Conservation (phyloP, 2,113 vertebrate genomes). For the Gobius niger region DNA sequence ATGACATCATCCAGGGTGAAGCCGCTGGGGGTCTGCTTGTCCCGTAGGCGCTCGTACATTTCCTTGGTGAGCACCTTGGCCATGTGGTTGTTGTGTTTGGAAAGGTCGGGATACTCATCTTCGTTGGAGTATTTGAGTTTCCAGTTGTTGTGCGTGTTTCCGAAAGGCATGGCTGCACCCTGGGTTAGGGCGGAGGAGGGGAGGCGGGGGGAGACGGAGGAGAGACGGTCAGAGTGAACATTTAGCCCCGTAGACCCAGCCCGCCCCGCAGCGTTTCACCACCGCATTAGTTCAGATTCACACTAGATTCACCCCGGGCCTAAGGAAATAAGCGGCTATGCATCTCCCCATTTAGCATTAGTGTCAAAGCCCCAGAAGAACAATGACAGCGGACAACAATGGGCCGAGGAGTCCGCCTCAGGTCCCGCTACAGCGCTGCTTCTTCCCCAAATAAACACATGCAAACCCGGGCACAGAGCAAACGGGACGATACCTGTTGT, state of each 20-base stretch:
- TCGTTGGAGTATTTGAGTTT: constrained; percentile 81
- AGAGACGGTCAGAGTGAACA: constrained; percentile 13
- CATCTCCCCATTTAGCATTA: neutral
- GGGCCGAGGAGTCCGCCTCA: constrained; percentile 2
- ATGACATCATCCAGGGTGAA: constrained; percentile 92
- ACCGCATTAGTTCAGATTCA: neutral
- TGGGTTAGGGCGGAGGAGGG: constrained; percentile 50
- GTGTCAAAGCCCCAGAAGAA: neutral
- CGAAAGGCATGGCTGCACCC: constrained; percentile 90
- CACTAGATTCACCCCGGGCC: neutral
- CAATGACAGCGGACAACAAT: constrained; percentile 11
- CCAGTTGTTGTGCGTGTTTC: constrained; percentile 89
- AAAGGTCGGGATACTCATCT: constrained; percentile 91
- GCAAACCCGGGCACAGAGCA: neutral
- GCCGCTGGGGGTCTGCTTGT: constrained; percentile 86
- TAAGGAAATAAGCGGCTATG: neutral
- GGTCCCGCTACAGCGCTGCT: neutral
- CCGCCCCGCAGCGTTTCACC: neutral
- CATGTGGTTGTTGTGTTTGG: constrained; percentile 94
- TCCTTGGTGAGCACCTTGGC: constrained; percentile 85
- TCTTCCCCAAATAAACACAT: neutral
- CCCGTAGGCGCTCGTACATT: constrained; percentile 84
- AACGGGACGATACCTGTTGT: constrained; percentile 61
- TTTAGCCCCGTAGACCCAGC: neutral
- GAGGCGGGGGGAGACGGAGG: neutral